phyloP scores from a whole-genome alignment of 2,797 vertebrate genomes.

The Phoxinus dragarum region DNA sequence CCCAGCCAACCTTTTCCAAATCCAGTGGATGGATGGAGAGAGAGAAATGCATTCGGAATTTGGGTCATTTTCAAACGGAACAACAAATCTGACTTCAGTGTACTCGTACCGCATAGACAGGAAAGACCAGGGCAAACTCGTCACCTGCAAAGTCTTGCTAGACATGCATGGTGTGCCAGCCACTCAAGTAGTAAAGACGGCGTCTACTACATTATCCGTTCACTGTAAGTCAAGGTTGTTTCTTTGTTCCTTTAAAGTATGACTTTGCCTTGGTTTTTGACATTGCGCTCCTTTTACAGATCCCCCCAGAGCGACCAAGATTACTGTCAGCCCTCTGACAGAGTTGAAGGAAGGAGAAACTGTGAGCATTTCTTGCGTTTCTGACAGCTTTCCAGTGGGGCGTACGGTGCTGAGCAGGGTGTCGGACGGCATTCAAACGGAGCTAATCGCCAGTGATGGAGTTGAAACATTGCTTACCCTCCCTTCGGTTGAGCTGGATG shows the following conservation, averaged over 20 bases:
- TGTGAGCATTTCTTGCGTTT: constrained; percentile 79
- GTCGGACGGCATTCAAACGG: constrained; percentile 49
- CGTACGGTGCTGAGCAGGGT: constrained; percentile 76
- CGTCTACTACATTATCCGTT: constrained; percentile 68
- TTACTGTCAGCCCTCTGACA: constrained; percentile 72
- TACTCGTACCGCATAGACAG: constrained; percentile 60
- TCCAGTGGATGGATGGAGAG: constrained; percentile 74
- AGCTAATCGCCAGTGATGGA: constrained; percentile 65
- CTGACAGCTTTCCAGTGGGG: constrained; percentile 77
- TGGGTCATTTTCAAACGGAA: constrained; percentile 60
- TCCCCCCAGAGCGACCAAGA: constrained; percentile 67
- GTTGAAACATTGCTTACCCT: constrained; percentile 76
- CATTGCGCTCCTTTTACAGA: constrained; percentile 60
- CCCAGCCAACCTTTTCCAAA: constrained; percentile 73
- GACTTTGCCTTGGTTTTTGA: neutral
- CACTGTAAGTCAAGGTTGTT: constrained; percentile 80
- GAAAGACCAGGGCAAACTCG: constrained; percentile 69
- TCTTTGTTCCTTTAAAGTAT: neutral
- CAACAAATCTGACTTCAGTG: constrained; percentile 70
- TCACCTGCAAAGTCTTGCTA: constrained; percentile 81
- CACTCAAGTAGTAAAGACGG: constrained; percentile 64
- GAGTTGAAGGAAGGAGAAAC: constrained; percentile 80
- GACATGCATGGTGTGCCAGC: constrained; percentile 52
- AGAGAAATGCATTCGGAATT: neutral
- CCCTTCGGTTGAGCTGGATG: constrained; percentile 65